Evolutionary conservation across 2,113 vertebrate species (phyloP), one percentile per base, ranked within the genome.

Genomic region (Dasyprocta punctata): DNA sequence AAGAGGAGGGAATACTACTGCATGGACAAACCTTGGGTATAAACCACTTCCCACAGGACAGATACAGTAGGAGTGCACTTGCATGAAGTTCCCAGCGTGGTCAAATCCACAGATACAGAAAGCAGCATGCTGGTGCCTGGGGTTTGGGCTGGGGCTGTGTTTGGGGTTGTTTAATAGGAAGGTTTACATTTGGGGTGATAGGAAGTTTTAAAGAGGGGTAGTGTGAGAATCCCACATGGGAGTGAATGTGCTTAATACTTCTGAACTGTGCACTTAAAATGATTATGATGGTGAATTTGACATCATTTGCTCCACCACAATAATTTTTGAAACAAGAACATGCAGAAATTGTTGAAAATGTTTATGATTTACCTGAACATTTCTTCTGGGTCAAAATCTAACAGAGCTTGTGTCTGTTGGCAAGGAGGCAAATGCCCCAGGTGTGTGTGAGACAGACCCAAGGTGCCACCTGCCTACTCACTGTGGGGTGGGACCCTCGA

Each of bases 361-460:
- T 7, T 20, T 61, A 4, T 2, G 12, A 5, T 61, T 81, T 52
- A 41, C 56, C 30, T 86, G 16, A 33, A 33, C 38, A n/a, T 28
- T 75, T 22, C 8, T 24, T 1, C 10, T 1, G 38, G 47, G 44
- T 41, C 56, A 1, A 7, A 24, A 60, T 28, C n/a, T 7, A 28
- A 20, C 0, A 81, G 22, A 41, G 11, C 30, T 7, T 1, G 12
- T 16, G 28, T 56, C 0, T 0, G 2, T 0, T 22, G 28, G 10
- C 73, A 49, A 36, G 61, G 58, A 24, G 26, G 44, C 52, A 75
- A 41, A 16, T 0, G 17, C 14, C 36, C 5, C 20, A 7, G 6
- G 12, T 47, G 0, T 5, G 4, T 3, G 6, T 6, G 56, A n/a
- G 4, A 24, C 0, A 3, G 44, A 26, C 3, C 1, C 13, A 4